Evolutionary conservation across 2,797 vertebrate species (phyloP), one percentile per base, ranked within the genome.

Genomic region (Acomys russatus): DNA sequence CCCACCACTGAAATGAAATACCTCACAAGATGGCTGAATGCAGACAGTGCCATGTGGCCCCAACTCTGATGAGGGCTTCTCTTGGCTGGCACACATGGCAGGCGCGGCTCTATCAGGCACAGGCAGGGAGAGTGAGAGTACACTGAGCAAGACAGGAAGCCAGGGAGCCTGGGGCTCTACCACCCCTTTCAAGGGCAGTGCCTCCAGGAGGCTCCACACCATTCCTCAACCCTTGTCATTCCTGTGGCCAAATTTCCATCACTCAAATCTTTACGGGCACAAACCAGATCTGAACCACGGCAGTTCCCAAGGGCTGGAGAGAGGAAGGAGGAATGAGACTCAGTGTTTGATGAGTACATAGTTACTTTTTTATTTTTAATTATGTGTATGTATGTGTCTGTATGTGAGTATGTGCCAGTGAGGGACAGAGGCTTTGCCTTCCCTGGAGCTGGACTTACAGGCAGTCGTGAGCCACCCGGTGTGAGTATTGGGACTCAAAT

Each of bases 281-380:
- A 38, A 10, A 22, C 14, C 66, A 51, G 8, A 82, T 54, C 54
- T 44, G 51, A 15, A 88, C 3, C 70, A n/a, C 3, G 68, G 35
- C 23, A 28, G 68, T 51, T 66, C 51, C n/a, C 15, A 0, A 35
- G 77, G 70, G 51, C 88, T 12, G 25, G 71, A 49, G 22, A 22
- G 4, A 70, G 77, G 25, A 20, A 12, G 1, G 9, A 28, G 1
- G 9, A 28, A 3, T 0, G 35, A 54, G 20, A 11, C 38, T n/a
- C 8, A 10, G 1, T 30, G 35, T 14, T 15, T 28, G n/a, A 17
- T 0, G 10, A n/a, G 54, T 18, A 6, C 38, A 3, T 91, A 54
- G 20, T 63, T 63, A 68, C 54, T 61, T 83, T 35, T 44, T 84
- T n/a, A 70, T 51, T n/a, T 85, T 54, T 85, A 85, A 33, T 68